Base-by-base conservation (phyloP, 1,140 invertebrate species). In the Harpegnathos saltator region DNA sequence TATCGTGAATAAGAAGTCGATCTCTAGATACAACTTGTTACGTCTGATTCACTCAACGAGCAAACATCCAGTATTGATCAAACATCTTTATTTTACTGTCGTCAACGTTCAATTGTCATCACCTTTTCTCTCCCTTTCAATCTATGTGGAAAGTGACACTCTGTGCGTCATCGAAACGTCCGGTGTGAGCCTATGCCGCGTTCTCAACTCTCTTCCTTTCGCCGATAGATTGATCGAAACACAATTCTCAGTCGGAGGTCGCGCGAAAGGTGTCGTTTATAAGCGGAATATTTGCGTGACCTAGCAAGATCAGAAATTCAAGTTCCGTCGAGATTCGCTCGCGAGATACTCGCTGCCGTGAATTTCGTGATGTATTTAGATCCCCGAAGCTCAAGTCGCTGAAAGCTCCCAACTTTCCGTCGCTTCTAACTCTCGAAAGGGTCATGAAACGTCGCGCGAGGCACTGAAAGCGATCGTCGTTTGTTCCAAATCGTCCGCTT, bases 351-450 rank as follows among this genome's bases (percentile, higher is more conserved):
- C 38, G 3, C 4, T 44, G 3, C 1, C 15, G 17, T 29, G 17
- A 12, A 63, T 63, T 75, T 63, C 19, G 17, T 9, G 1, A 50
- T 50, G 17, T 17, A 61, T 29, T 61, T 62, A 63, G 62, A 75
- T 9, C 17, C 50, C 1, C 7, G 0, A 50, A 50, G 22, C n/a
- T 38, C n/a, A 33, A 71, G 9, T 29, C 5, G 24, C 5, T 19
- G 15, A 48, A 61, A 44, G 1, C 2, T 50, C 26, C 62, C 17
- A 26, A 48, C 48, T 74, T 74, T 61, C 17, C 26, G 26, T 62
- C 1, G 12, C 22, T 59, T 48, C 17, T 74, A 62, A 62, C 38
- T 44, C 38, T 29, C 7, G 22, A 12, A 29, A 63, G 38, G 11
- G 24, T 15, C 29, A 63, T 75, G 29, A 75, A n/a, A 75, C 44